A percentile compares a stretch with the other conserved stretches of the same genome.
phyloP scores from a whole-genome alignment of 2,888 invertebrate species.

The Drosophila putrida region DNA sequence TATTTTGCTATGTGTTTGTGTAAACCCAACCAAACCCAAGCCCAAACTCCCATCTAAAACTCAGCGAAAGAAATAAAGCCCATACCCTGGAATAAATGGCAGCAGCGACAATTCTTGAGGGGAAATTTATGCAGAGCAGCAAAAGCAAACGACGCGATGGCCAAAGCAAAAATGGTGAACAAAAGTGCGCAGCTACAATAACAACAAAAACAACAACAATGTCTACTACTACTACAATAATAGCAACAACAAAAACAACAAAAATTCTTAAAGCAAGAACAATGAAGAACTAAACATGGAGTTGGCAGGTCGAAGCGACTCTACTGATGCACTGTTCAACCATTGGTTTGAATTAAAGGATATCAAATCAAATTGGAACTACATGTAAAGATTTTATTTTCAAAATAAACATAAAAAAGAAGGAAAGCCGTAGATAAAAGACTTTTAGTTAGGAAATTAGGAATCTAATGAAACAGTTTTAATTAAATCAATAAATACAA shows the following conservation, averaged over 20 bases:
- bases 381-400: background rate
- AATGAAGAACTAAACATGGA: slow-evolving; percentile 43
- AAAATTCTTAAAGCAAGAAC: slow-evolving; percentile 36
- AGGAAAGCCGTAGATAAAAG: too few species aligned
- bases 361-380: too few species aligned
- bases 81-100: slow-evolving; percentile 13
- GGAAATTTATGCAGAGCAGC: slow-evolving; percentile 77
- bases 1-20: slow-evolving; percentile 18
- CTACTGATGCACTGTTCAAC: slow-evolving; percentile 23
- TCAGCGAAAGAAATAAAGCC: background rate
- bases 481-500: too few species aligned
- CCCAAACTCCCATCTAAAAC: background rate
- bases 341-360: background rate
- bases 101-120: slow-evolving; percentile 72
- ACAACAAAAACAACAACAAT: slow-evolving; percentile 34
- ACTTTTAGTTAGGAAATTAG: too few species aligned
- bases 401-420: too few species aligned
- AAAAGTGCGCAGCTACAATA: slow-evolving; percentile 67
- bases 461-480: too few species aligned
- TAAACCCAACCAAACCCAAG: slow-evolving; percentile 11
- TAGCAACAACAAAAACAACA: slow-evolving; percentile 48
- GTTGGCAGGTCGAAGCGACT: slow-evolving; percentile 18
- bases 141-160: slow-evolving; percentile 42
- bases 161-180: slow-evolving; percentile 64
- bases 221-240: slow-evolving; percentile 21